Percentiles rank a stretch among this genome's conserved stretches.
These are phyloP conservation scores for Balaenoptera acutorostrata DNA, from an alignment of 2,113 vertebrate genomes.

Conservation along the genomic window DNA sequence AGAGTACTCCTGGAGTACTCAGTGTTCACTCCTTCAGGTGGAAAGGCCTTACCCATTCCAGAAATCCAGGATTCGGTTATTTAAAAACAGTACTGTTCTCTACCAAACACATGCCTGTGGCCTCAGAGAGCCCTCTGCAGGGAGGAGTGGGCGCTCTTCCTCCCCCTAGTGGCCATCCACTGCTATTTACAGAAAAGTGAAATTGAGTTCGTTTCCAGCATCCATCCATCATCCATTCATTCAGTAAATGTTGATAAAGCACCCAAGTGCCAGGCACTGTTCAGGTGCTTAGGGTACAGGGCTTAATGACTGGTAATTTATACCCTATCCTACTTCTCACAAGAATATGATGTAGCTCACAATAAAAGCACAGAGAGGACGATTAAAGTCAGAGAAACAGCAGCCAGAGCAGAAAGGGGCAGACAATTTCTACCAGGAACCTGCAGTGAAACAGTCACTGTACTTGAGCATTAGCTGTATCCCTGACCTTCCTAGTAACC, in stretches of 20 bases:
- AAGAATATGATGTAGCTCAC: neutral
- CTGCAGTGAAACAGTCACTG: neutral
- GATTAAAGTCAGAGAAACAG: neutral
- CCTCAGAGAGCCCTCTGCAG: fast-evolving
- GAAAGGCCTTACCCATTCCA: neutral
- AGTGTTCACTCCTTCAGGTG: neutral
- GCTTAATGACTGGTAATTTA: neutral
- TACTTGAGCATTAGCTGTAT: no score
- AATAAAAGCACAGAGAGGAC: neutral
- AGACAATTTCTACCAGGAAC: neutral
- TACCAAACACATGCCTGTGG: fast-evolving
- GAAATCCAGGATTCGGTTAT: neutral
- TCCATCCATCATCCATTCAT: no score
- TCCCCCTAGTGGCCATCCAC: neutral
- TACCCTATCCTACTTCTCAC: neutral
- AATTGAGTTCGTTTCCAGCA: neutral
- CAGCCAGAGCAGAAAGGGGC: neutral
- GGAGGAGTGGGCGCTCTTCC: neutral
- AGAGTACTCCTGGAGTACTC: no score
- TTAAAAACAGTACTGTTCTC: neutral
- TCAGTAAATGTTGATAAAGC: neutral
- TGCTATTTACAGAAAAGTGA: neutral
- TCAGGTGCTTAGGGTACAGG: neutral
- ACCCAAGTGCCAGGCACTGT: neutral
- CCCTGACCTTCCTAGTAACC: neutral